Conservation (phyloP, 2,113 vertebrate species). For the Sinocyclocheilus grahami region DNA sequence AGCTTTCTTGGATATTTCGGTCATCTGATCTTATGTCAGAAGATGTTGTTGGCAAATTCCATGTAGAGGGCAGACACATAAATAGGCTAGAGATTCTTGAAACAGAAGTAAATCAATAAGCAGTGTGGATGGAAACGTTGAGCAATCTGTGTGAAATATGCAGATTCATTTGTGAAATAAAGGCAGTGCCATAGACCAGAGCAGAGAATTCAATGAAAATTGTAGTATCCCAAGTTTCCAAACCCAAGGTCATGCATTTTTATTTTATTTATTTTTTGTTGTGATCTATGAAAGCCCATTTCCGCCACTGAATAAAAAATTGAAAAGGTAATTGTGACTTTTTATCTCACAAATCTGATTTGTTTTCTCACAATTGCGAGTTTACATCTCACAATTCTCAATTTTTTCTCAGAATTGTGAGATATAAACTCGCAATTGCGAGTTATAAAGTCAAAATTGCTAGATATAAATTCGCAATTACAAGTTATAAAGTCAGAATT, state of each 20-base stretch:
- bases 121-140: background rate
- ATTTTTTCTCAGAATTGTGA: too few species aligned
- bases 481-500: too few species aligned
- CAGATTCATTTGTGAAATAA: background rate
- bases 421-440: too few species aligned
- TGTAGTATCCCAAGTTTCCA: background rate
- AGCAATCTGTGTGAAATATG: background rate
- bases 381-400: too few species aligned
- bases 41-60: conserved; percentile 3
- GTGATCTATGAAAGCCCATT: background rate
- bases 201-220: background rate
- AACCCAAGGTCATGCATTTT: background rate
- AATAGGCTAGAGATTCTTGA: background rate
- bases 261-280: background rate
- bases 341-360: too few species aligned
- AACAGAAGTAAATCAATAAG: background rate
- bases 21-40: conserved; percentile 38
- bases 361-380: too few species aligned
- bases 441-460: too few species aligned
- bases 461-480: too few species aligned
- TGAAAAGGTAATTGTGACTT: too few species aligned
- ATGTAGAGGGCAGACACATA: background rate
- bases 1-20: background rate
- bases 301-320: too few species aligned
- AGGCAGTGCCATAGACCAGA: background rate